Percentiles rank a stretch among this genome's conserved stretches.
These are phyloP conservation scores for Tipula vernalis DNA, from an alignment of 2,888 invertebrate genomes.

Conservation along the genomic window DNA sequence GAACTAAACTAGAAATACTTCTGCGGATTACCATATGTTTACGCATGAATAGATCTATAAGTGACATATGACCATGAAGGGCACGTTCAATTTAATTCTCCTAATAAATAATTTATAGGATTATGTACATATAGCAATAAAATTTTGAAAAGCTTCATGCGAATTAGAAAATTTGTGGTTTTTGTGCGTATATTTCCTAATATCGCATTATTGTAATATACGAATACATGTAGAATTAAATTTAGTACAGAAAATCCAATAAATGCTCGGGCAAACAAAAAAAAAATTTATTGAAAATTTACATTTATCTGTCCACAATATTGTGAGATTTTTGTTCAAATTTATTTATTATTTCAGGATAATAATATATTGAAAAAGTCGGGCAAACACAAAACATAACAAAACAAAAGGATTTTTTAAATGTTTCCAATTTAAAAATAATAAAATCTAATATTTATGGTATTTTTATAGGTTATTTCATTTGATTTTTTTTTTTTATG, in stretches of 20 bases:
- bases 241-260: background rate
- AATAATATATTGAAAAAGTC: background rate
- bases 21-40: too few species aligned
- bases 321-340: background rate
- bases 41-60: too few species aligned
- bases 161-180: background rate
- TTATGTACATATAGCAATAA: too few species aligned
- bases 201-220: background rate
- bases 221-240: background rate
- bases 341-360: background rate
- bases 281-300: conserved; percentile 4
- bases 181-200: background rate
- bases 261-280: background rate
- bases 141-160: background rate
- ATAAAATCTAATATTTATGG: background rate
- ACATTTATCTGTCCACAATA: background rate
- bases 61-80: too few species aligned
- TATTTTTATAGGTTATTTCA: background rate
- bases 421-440: conserved; percentile 4
- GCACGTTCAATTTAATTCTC: too few species aligned
- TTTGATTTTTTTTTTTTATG: background rate
- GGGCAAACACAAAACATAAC: background rate
- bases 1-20: too few species aligned
- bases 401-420: background rate
- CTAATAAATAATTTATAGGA: too few species aligned